Conservation (phyloP, 2,888 invertebrate genomes). For the Athalia rosae region DNA sequence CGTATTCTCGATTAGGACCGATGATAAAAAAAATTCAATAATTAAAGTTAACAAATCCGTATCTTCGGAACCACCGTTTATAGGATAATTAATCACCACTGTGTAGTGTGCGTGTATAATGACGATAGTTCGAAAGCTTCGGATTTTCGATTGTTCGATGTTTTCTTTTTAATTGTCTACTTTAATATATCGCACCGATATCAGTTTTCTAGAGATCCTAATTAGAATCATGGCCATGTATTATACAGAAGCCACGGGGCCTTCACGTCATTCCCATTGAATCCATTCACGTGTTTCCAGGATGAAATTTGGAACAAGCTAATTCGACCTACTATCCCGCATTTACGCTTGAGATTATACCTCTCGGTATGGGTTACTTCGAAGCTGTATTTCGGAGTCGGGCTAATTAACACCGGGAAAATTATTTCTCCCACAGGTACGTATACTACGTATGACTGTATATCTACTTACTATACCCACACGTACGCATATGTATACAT, state of each 20-base stretch:
- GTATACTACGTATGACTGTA: too few species aligned
- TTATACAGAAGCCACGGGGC: not conserved
- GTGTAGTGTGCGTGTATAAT: too few species aligned
- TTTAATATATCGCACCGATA: not conserved
- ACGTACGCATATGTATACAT: too few species aligned
- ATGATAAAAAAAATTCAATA: not conserved
- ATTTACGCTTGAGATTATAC: not conserved
- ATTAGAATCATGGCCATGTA: conserved; percentile 10
- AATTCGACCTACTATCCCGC: not conserved
- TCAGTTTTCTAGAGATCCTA: not conserved
- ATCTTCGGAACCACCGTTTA: too few species aligned
- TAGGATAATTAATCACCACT: too few species aligned
- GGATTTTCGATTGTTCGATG: not conserved
- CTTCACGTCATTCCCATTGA: conserved; percentile 11
- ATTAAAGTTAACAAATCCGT: not conserved
- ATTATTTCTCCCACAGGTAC: not conserved
- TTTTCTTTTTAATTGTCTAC: not conserved
- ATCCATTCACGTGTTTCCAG: conserved; percentile 24
- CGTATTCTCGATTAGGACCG: not conserved
- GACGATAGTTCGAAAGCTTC: not conserved
- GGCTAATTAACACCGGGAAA: not conserved
- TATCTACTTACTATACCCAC: too few species aligned
- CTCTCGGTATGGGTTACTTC: not conserved
- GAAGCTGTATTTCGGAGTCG: not conserved
- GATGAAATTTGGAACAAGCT: not conserved